Evolutionary conservation across 2,888 invertebrate species (phyloP).

Genomic region (Drosophila mimetica): DNA sequence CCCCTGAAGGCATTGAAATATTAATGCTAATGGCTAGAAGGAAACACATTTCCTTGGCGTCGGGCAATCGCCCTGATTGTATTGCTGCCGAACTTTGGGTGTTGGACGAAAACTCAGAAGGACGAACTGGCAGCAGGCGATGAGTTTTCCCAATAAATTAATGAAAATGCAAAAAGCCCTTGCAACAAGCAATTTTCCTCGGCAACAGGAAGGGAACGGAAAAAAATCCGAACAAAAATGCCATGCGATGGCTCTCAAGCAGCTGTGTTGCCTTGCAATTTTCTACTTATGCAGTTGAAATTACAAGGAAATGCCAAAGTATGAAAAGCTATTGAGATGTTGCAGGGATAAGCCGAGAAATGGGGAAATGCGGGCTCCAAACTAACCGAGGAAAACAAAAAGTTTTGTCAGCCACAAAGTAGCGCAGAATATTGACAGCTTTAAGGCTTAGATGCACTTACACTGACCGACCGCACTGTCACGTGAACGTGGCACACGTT

Average conservation of each 20-base stretch:
- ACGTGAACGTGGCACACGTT: conserved; percentile 51
- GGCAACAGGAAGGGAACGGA: conserved; percentile 8
- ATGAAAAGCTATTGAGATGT: conserved; percentile 11
- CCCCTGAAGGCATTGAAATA: conserved; percentile 65
- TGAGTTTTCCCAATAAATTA: conserved; percentile 63
- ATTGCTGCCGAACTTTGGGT: conserved; percentile 38
- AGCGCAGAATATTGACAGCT: conserved; percentile 21
- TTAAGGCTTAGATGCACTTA: conserved; percentile 43
- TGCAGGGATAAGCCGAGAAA: conserved; percentile 1
- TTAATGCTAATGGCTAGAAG: conserved; percentile 72
- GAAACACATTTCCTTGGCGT: conserved; percentile 47
- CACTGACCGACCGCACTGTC: conserved; percentile 49
- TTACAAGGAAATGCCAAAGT: conserved; percentile 20
- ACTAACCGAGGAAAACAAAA: conserved; percentile 13
- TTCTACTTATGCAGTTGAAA: conserved; percentile 26
- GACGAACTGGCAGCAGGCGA: conserved; percentile 36
- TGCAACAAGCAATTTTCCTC: conserved; percentile 51
- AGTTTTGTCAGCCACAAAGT: conserved; percentile 18
- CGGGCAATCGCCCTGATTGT: conserved; percentile 62
- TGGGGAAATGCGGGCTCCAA: neutral
- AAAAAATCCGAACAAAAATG: conserved; percentile 2
- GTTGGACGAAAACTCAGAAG: conserved; percentile 29
- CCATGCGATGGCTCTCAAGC: neutral
- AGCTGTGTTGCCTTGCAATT: conserved; percentile 12
- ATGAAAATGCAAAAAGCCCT: conserved; percentile 58